Percentiles rank a stretch among this genome's conserved stretches.
phyloP scores from a whole-genome alignment of 2,113 vertebrate species.

The Oophaga pumilio region DNA sequence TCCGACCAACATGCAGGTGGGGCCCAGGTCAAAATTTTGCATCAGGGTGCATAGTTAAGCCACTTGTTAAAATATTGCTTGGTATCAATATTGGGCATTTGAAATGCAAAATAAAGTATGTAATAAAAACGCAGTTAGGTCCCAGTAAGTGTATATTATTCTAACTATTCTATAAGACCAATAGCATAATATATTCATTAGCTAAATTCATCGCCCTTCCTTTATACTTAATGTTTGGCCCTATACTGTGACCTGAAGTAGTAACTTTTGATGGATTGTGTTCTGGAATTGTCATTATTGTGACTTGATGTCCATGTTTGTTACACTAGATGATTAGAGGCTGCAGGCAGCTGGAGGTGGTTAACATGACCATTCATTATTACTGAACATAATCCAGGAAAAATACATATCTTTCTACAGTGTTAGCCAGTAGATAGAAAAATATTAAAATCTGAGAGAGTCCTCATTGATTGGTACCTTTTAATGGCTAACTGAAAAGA shows the following conservation, averaged over 20 bases:
- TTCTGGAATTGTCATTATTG: neutral
- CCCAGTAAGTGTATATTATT: neutral
- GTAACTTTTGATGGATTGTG: neutral
- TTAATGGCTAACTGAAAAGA: too few species aligned
- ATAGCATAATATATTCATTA: neutral
- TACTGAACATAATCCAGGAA: neutral
- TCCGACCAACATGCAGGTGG: too few species aligned
- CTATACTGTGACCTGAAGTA: neutral
- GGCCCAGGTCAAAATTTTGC: too few species aligned
- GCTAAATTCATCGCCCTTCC: neutral
- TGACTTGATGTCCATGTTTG: neutral
- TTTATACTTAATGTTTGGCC: neutral
- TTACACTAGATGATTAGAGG: neutral
- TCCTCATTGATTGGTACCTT: too few species aligned
- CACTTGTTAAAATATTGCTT: too few species aligned
- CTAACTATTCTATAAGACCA: neutral
- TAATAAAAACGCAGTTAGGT: too few species aligned
- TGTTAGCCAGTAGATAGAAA: too few species aligned
- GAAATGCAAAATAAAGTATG: too few species aligned
- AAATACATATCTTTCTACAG: too few species aligned
- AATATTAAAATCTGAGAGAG: too few species aligned
- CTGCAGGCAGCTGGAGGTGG: neutral
- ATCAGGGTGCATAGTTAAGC: too few species aligned
- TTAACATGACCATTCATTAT: neutral
- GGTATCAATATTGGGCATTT: too few species aligned